Base-by-base conservation (phyloP, 2,113 vertebrate species). In the Scophthalmus maximus region DNA sequence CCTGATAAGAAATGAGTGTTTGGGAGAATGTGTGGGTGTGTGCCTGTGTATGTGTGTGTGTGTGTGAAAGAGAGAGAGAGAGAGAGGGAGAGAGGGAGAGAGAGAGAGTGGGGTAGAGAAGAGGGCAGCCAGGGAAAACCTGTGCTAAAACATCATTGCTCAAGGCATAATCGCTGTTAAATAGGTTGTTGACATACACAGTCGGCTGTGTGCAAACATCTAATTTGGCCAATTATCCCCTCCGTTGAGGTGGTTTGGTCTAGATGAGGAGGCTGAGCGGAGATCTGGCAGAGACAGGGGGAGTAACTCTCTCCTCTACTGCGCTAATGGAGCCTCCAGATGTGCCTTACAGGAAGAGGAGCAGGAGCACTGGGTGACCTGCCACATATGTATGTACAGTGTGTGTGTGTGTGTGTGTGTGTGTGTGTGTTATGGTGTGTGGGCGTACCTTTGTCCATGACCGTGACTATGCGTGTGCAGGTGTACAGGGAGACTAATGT, bases 101-200 rank as follows among this genome's bases (percentile, higher is more conserved):
- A 18, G 9, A 18, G 40, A 18, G 40, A 18, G 14, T 15, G 38
- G 15, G 10, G 30, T 46, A 17, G 30, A 6, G 58, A 15, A 9
- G 50, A 61, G 6, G 18, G 42, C 22, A 60, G 53, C 34, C 51
- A 9, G 40, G 51, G 67, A 38, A 77, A 79, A 58, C 29, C 76
- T 77, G 53, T 2, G 22, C 46, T 79, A 61, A 74, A 86, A 76
- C 61, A 79, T 81, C 73, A 77, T 79, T 81, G 78, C 86, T 85
- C 76, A 78, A 67, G 65, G 81, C 81, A 65, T 89, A 84, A 85
- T 86, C 36, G 1, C 74, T 73, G 67, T 76, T 86, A 81, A 87
- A 82, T 63, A 82, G 83, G 65, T 85, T 92, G 87, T 88, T 89
- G 83, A 90, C 85, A 88, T 70, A 75, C 77, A 84, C 58, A 68